These are phyloP conservation scores for Protobothrops flavoviridis DNA, from an alignment of 2,113 vertebrate genomes.

Conservation along the genomic window DNA sequence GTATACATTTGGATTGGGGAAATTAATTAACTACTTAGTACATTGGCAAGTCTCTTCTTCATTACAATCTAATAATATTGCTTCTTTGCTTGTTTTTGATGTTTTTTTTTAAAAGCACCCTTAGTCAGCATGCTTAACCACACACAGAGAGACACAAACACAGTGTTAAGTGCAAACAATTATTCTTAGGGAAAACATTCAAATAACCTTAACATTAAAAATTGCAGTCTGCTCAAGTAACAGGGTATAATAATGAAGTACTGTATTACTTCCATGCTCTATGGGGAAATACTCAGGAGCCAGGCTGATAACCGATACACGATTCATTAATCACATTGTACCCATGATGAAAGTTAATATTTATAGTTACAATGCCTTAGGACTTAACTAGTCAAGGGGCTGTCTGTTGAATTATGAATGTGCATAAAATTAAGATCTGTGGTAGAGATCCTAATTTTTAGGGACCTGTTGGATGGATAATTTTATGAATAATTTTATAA, in stretches of 20 bases:
- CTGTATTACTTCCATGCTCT: neutral
- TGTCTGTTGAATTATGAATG: neutral
- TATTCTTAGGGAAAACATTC: neutral
- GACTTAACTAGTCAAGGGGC: neutral
- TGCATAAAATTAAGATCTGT: neutral
- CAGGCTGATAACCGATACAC: neutral
- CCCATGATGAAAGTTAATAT: neutral
- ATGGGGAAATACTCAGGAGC: neutral
- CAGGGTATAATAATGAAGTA: neutral
- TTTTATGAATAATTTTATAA: neutral
- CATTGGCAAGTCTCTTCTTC: neutral
- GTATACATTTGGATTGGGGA: neutral
- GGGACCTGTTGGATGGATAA: neutral
- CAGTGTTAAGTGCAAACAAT: neutral
- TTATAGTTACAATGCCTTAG: neutral
- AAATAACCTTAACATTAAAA: neutral
- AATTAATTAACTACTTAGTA: neutral
- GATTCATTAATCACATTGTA: neutral
- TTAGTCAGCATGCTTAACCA: neutral
- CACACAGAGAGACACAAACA: neutral
- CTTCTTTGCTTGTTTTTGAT: neutral
- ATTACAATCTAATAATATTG: neutral
- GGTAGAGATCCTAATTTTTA: neutral
- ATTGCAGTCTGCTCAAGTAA: neutral
- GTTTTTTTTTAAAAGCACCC: neutral